Evolutionary conservation across 1,140 invertebrate species (phyloP).

Genomic region (Augochlora pura): DNA sequence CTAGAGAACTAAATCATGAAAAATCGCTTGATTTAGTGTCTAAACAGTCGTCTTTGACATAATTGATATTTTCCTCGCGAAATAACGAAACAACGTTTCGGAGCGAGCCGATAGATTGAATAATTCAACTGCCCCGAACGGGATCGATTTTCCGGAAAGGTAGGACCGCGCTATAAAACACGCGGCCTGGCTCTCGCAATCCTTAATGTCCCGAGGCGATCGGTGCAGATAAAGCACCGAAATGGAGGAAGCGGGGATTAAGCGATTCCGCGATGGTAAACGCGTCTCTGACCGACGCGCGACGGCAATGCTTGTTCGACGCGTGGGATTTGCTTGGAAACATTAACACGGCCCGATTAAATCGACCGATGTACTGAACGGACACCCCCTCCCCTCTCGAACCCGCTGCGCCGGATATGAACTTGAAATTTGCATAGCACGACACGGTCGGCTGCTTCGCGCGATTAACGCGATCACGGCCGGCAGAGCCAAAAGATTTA

Average conservation of each 20-base stretch:
- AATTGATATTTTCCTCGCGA: too few species aligned
- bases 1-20: too few species aligned
- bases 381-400: too few species aligned
- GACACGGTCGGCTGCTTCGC: background rate
- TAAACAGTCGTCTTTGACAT: too few species aligned
- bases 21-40: too few species aligned
- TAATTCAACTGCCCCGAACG: too few species aligned
- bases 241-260: conserved; percentile 43
- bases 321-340: conserved; percentile 41
- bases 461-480: conserved; percentile 5
- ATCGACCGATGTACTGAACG: conserved; percentile 30
- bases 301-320: conserved; percentile 37
- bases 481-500: background rate
- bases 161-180: background rate
- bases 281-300: conserved; percentile 22
- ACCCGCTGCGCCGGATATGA: conserved; percentile 29
- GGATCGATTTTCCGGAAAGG: background rate
- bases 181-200: background rate
- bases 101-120: too few species aligned
- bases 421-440: conserved; percentile 39
- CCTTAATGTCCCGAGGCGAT: conserved; percentile 30
- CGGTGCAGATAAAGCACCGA: conserved; percentile 34
- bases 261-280: conserved; percentile 36
- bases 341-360: conserved; percentile 48
- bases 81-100: too few species aligned